Percentiles rank a stretch among this genome's conserved stretches.
Evolutionary conservation across 1,140 invertebrate genomes (phyloP).

Genomic region (Melanaphis sacchari): DNA sequence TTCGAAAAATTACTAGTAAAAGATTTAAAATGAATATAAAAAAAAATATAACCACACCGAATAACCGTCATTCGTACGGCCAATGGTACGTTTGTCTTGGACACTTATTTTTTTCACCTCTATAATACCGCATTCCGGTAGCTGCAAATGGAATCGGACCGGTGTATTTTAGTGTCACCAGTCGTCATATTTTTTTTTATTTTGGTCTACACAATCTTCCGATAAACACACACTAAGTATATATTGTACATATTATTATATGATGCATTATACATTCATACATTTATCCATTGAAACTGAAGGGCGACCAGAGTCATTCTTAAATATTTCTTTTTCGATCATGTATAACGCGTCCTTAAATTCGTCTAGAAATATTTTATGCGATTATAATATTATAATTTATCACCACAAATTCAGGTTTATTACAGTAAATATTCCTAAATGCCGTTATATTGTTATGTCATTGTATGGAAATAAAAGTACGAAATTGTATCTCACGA

Average conservation of each 20-base stretch:
- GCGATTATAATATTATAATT: neutral
- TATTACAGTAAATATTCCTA: neutral
- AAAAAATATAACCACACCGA: conserved; percentile 26
- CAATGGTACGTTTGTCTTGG: neutral
- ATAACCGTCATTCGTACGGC: neutral
- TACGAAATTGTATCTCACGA: neutral
- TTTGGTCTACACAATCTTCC: neutral
- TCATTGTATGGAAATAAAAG: neutral
- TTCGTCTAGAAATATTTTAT: neutral
- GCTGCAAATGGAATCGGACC: conserved; percentile 39
- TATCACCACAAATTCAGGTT: neutral
- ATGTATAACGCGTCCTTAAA: no score
- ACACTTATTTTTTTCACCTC: conserved; percentile 36
- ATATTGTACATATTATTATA: neutral
- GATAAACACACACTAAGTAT: neutral
- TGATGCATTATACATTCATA: neutral
- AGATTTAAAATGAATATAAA: neutral
- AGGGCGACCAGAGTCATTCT: neutral
- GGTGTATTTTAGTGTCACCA: conserved; percentile 41
- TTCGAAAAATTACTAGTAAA: conserved; percentile 30
- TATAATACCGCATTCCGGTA: conserved; percentile 21
- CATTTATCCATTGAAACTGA: neutral
- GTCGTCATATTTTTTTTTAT: conserved; percentile 22
- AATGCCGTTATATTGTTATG: neutral
- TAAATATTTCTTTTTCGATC: neutral